Base-by-base conservation (phyloP, 2,888 invertebrate genomes). In the Scaptomyza cyrtandrae region DNA sequence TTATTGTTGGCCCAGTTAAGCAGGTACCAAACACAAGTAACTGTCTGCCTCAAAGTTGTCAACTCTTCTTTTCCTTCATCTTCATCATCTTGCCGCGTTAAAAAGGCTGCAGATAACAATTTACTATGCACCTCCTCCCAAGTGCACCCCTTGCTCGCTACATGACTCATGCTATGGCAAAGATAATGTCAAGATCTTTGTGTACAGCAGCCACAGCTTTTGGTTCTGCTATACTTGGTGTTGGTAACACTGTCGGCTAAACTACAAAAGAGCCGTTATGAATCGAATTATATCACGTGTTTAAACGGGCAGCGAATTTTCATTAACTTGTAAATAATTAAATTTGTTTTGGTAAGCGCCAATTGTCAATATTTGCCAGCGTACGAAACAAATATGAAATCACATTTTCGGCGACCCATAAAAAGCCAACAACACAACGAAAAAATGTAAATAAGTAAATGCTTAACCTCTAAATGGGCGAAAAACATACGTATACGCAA, bases 381-480 rank as follows among this genome's bases (percentile, higher is more conserved):
- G 54, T 45, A 14, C 19, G 19, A 48, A 62, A 16, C 49, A 78
- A 78, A 81, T 78, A 80, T 59, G 50, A 79, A 79, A 86, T 78
- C 86, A 69, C 86, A 86, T 72, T 78, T 78, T 70, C 81, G 75
- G 70, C 78, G 83, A 83, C 88, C 83, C 83, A 83, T 86, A 75
- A 83, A 83, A 13, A n/a, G 3, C 24, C 13, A 56, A 35, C 24
- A n/a, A 6, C 37, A 41, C 6, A 2, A 31, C 19, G 13, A 19
- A 29, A 45, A 41, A 19, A n/a, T 41, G 45, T 49, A 64, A 61
- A 80, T 79, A 84, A 84, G 88, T 84, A 88, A 67, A 71, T 64
- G 67, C 68, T 81, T 86, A 84, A 84, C 84, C 84, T 88, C 63
- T 65, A 86, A 83, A 80, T 53, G 57, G 66, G 52, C 43, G 49